A percentile compares a stretch with the other conserved stretches of the same genome.
Conservation (phyloP, 2,113 vertebrate genomes). For the Chaetodon auriga region DNA sequence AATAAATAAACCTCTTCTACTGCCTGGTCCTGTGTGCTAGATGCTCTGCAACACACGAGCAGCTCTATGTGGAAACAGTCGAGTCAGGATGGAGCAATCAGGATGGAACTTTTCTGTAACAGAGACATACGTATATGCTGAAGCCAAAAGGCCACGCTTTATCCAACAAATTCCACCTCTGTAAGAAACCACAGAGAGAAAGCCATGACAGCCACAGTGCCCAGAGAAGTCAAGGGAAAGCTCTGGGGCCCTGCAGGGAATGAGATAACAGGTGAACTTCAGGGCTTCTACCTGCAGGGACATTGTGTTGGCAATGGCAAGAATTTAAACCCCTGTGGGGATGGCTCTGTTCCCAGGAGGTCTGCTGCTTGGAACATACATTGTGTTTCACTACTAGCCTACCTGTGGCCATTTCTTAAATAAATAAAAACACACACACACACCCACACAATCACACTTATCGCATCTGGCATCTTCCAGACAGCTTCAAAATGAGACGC, state of each 20-base stretch:
- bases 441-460: conserved; percentile 11
- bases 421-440: background rate
- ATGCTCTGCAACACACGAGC: background rate
- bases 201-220: conserved; percentile 6
- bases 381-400: conserved; percentile 5
- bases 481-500: conserved; percentile 15
- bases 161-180: conserved; percentile 30
- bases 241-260: conserved; percentile 33
- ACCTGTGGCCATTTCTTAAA: conserved; percentile 40
- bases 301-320: conserved; percentile 38
- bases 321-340: conserved; percentile 40
- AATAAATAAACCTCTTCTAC: conserved; percentile 20
- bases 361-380: conserved; percentile 35
- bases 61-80: background rate
- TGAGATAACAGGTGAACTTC: conserved; percentile 61
- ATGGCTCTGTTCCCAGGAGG: conserved; percentile 51
- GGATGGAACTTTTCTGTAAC: conserved; percentile 3
- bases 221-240: conserved; percentile 36
- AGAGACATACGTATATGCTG: background rate
- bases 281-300: conserved; percentile 57
- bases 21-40: conserved; percentile 12
- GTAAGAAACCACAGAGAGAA: conserved; percentile 6
- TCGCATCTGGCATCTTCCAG: conserved; percentile 3
- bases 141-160: background rate
- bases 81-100: background rate